Percentiles rank a stretch among this genome's conserved stretches.
Conservation (phyloP, 92 coral and sea anemone genomes). For the Nematostella vectensis region DNA sequence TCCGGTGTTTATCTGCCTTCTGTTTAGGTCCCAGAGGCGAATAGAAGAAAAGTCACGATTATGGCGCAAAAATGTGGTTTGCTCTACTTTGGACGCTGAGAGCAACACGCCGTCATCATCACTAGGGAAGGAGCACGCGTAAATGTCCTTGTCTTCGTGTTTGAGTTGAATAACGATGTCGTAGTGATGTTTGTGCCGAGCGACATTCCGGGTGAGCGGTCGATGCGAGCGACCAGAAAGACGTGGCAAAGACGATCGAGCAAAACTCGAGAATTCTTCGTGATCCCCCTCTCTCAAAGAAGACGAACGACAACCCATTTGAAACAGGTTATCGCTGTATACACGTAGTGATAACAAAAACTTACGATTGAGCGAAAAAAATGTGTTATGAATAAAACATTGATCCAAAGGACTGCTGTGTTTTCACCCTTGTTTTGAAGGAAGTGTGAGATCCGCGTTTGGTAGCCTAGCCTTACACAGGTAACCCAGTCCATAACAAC, state of each 20-base stretch:
- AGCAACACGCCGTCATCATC: constrained; percentile 80
- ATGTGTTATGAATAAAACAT: no score
- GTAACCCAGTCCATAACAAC: no score
- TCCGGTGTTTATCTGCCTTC: constrained; percentile 80
- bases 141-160: constrained; percentile 89
- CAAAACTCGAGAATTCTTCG: constrained; percentile 11
- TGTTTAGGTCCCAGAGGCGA: constrained; percentile 81
- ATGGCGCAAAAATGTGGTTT: constrained; percentile 71
- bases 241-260: constrained; percentile 63
- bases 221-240: constrained; percentile 73
- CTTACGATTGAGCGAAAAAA: no score
- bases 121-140: constrained; percentile 82
- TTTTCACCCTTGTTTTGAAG: no score
- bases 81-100: constrained; percentile 86
- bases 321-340: no score
- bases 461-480: no score
- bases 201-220: constrained; percentile 45
- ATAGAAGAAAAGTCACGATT: constrained; percentile 86
- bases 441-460: no score
- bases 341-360: no score
- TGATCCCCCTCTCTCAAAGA: constrained; percentile 5
- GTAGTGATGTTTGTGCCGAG: constrained; percentile 58
- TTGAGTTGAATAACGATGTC: constrained; percentile 77
- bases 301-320: constrained; percentile 31
- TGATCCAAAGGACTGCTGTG: no score